Evolutionary conservation across 2,113 vertebrate genomes (phyloP), one percentile per base, ranked within the genome.

Genomic region (Colistium nudipinnis): DNA sequence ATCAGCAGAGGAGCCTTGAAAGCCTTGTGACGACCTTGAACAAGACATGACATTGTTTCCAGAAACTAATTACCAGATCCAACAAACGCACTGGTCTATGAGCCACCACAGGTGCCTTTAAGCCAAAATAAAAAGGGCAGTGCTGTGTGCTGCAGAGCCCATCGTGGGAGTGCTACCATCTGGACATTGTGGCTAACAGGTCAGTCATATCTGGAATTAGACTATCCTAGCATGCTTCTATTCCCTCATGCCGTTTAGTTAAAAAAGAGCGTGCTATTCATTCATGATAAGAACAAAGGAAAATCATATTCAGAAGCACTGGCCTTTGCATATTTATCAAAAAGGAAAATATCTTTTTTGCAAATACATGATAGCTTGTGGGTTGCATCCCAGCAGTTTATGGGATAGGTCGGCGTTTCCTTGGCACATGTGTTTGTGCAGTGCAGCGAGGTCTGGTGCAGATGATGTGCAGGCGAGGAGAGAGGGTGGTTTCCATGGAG

Each of bases 401-500:
- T 54, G 63, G 39, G 63, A 62, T 76, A 39, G 36, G 59, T 67
- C 8, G 38, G 28, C 43, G 74, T 49, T 16, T 70, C n/a, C 65
- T 48, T 59, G 39, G 49, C 62, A 62, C 61, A 53, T 74, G 69
- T 76, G 69, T 72, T 64, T 76, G 69, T 45, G 67, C 62, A 43
- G 55, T 62, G 67, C 53, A 25, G 36, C 6, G 56, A 60, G 53
- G 57, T 77, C 70, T 75, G 69, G 31, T 52, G 56, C 67, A 54
- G 66, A 78, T 68, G 74, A 70, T 73, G 69, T 81, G 84, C 57
- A 76, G 74, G 51, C 67, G 30, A 68, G 43, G 70, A 67, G 24
- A 76, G 78, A 60, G 65, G 81, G 66, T 62, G 48, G 86, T 94
- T 93, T 90, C 91, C 82, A 92, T 90, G 85, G 87, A 73, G 74